Evolutionary conservation across 2,113 vertebrate species (phyloP).

Genomic region (Sinosuthora webbiana): DNA sequence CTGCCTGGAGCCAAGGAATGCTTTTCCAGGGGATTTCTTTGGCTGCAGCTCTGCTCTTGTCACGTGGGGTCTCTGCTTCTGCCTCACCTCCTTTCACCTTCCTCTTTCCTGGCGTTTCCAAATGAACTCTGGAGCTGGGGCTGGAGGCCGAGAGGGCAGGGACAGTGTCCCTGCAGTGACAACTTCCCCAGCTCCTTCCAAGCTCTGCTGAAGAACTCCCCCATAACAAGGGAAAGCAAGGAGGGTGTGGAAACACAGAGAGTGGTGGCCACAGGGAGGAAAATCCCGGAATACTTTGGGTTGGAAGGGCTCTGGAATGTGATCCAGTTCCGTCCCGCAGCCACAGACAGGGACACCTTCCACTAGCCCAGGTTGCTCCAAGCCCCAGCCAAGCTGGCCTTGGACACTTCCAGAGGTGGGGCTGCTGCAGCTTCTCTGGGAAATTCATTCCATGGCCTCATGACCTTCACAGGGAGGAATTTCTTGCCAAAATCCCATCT

Average conservation of each 20-base stretch:
- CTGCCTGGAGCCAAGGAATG: not conserved
- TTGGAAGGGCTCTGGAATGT: not conserved
- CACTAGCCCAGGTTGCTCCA: not conserved
- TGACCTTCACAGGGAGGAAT: not conserved
- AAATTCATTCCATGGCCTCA: not conserved
- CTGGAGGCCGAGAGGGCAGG: not conserved
- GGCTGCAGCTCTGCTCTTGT: not conserved
- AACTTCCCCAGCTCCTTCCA: not conserved
- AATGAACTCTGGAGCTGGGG: not conserved
- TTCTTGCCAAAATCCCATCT: not conserved
- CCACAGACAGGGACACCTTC: too few relatives aligned
- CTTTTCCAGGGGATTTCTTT: not conserved
- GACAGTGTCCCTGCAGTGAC: not conserved
- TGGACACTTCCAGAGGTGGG: not conserved
- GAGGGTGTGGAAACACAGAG: not conserved
- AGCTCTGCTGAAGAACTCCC: not conserved
- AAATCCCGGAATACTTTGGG: not conserved
- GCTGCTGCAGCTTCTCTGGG: not conserved
- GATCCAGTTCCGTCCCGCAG: too few relatives aligned
- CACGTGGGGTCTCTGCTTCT: not conserved
- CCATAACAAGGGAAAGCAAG: accelerated
- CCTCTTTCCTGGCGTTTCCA: not conserved
- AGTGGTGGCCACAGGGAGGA: not conserved
- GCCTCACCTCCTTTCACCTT: constrained; percentile 11
- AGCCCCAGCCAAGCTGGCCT: not conserved